A percentile compares a stretch with the other conserved stretches of the same genome.
phyloP scores from a whole-genome alignment of 2,113 vertebrate genomes.

The Oncorhynchus keta region DNA sequence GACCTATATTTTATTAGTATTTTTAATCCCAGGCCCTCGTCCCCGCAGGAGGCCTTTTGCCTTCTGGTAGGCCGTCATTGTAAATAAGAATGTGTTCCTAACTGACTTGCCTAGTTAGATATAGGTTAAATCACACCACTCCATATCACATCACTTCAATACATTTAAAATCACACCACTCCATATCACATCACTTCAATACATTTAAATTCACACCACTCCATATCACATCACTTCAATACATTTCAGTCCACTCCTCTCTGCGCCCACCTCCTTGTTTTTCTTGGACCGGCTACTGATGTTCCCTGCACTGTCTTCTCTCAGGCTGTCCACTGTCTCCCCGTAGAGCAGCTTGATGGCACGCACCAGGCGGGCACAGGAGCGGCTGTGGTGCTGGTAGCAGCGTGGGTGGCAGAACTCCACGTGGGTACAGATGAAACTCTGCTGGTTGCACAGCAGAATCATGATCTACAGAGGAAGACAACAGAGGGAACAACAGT shows the following conservation, averaged over 20 bases:
- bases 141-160: background rate
- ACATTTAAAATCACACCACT: too few relatives aligned
- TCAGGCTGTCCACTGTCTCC: slow-evolving; percentile 88
- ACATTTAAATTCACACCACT: too few relatives aligned
- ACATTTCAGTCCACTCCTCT: too few relatives aligned
- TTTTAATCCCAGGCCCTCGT: too few relatives aligned
- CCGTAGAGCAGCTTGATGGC: slow-evolving; percentile 96
- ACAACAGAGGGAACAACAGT: background rate
- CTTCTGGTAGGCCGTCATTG: too few relatives aligned
- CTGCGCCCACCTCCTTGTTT: slow-evolving; percentile 83
- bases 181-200: background rate
- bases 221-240: background rate
- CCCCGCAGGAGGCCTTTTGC: too few relatives aligned
- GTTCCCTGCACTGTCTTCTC: slow-evolving; percentile 75
- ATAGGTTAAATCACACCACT: too few relatives aligned
- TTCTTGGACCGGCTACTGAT: slow-evolving; percentile 84
- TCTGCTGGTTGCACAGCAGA: slow-evolving; percentile 96
- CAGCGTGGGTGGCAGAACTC: slow-evolving; percentile 98
- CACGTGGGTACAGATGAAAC: slow-evolving; percentile 95
- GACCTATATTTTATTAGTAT: too few relatives aligned
- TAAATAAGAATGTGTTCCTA: too few relatives aligned
- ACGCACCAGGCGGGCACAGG: slow-evolving; percentile 92
- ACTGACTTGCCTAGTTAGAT: too few relatives aligned
- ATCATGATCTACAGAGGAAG: slow-evolving; percentile 88
- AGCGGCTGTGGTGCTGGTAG: slow-evolving; percentile 96